Evolutionary conservation across 2,113 vertebrate genomes (phyloP), one percentile per base, ranked within the genome.

Genomic region (Cynopterus brachyotis): DNA sequence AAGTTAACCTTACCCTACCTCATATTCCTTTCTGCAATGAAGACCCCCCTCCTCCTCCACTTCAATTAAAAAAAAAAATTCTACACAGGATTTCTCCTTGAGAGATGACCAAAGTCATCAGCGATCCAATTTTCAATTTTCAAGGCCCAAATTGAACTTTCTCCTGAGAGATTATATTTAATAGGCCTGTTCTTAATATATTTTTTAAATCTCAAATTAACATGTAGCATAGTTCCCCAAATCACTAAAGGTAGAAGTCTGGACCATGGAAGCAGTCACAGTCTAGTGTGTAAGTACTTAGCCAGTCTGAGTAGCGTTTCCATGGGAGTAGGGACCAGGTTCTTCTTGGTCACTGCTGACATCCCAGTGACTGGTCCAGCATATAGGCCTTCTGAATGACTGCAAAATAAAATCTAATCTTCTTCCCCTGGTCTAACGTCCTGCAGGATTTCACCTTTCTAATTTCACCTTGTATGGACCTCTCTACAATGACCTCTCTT

Each of bases 51-150:
- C 22, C 30, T 45, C 28, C 9, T 45, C 26, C 0, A 30, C 11
- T 26, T 83, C 35, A 55, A 57, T 81, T n/a, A 45, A 42, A 45
- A 50, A 84, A 59, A 30, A 69, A 70, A 47, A n/a, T 1, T 7
- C 64, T 47, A 84, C 9, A 76, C 0, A 86, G 47, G 47, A 91
- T 37, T 81, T 47, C 75, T 73, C n/a, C 50, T 92, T 91, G 47
- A 57, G 59, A 86, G 53, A 84, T 53, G 93, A 89, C 57, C n/a
- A 57, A 92, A 96, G 66, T 78, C 37, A 85, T 32, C 55, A 84
- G 47, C 28, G 93, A 89, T 93, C 28, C 57, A 91, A 96, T 72
- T 89, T 93, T 91, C 72, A 88, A 72, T 86, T 91, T 95, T 57
- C 81, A 85, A 94, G 45, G 67, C n/a, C 69, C 57, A 89, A 82